A percentile compares a stretch with the other conserved stretches of the same genome.
phyloP scores from a whole-genome alignment of 92 coral and sea anemone species.

The Meandrina meandrites region DNA sequence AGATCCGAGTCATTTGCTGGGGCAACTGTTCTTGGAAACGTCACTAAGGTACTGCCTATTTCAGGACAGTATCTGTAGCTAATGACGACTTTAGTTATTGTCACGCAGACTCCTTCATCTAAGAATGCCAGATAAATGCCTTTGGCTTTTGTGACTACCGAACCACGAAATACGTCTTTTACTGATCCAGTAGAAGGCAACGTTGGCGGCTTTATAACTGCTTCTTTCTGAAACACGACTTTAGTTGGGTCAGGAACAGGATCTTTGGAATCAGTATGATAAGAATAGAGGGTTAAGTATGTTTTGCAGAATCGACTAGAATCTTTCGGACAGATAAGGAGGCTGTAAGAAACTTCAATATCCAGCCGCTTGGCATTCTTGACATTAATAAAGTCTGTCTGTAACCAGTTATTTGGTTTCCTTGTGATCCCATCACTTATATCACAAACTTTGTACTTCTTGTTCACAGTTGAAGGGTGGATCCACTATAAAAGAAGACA shows the following conservation, averaged over 20 bases:
- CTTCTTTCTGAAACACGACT: conserved; percentile 3
- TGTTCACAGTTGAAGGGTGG: background rate
- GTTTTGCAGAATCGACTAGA: conserved; percentile 41
- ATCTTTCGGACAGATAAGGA: conserved; percentile 38
- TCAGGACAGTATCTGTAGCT: conserved; percentile 70
- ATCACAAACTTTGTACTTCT: conserved; percentile 57
- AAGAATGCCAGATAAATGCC: conserved; percentile 71
- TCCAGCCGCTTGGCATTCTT: conserved; percentile 63
- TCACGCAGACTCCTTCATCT: conserved; percentile 75
- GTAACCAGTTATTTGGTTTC: conserved; percentile 69
- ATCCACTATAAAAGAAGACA: conserved; percentile 41
- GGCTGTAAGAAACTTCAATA: conserved; percentile 39
- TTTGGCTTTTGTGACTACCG: conserved; percentile 29
- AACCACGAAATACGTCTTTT: conserved; percentile 19
- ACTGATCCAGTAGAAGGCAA: background rate
- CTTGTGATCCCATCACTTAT: background rate
- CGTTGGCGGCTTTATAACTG: conserved; percentile 19
- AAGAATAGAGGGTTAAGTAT: conserved; percentile 48
- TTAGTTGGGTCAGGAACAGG: background rate
- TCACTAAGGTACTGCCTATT: conserved; percentile 45
- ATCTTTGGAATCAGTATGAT: conserved; percentile 28
- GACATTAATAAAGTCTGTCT: conserved; percentile 56
- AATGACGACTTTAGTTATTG: conserved; percentile 41
- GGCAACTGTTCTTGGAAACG: conserved; percentile 68
- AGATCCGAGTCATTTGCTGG: conserved; percentile 44